These are phyloP conservation scores for Tauraco erythrolophus DNA, from an alignment of 2,113 vertebrate species.

Conservation along the genomic window DNA sequence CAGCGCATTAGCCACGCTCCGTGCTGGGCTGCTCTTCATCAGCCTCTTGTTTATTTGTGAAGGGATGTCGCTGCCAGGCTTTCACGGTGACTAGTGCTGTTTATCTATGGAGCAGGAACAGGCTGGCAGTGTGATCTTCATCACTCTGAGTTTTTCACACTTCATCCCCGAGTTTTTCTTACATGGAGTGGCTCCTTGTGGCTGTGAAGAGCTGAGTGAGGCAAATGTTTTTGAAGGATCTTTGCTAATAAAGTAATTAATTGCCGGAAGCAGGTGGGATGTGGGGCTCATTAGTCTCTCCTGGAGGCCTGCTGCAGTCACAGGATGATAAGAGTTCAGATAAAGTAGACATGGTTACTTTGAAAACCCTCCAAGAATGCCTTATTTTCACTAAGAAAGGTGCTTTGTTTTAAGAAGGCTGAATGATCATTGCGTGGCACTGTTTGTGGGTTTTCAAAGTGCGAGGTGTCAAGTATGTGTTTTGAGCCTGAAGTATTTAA, in stretches of 20 bases:
- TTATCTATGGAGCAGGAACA: not conserved
- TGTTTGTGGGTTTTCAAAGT: not conserved
- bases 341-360: not conserved
- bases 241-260: not conserved
- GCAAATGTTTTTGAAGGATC: not conserved
- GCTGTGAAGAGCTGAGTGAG: not conserved
- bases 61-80: not conserved
- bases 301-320: not conserved
- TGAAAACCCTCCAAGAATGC: not conserved
- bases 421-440: not conserved
- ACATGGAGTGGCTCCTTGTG: not conserved
- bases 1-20: rapidly evolving
- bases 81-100: not conserved
- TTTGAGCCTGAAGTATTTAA: not conserved
- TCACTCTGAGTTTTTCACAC: too few species aligned
- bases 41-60: not conserved
- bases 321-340: not conserved
- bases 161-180: not conserved
- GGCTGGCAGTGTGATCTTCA: not conserved
- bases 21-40: not conserved
- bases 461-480: not conserved
- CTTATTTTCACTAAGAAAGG: not conserved
- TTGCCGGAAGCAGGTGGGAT: not conserved
- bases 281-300: not conserved
- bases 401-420: not conserved